Evolutionary conservation across 2,797 vertebrate genomes (phyloP).

Genomic region (Scolopax bukidnonensis): DNA sequence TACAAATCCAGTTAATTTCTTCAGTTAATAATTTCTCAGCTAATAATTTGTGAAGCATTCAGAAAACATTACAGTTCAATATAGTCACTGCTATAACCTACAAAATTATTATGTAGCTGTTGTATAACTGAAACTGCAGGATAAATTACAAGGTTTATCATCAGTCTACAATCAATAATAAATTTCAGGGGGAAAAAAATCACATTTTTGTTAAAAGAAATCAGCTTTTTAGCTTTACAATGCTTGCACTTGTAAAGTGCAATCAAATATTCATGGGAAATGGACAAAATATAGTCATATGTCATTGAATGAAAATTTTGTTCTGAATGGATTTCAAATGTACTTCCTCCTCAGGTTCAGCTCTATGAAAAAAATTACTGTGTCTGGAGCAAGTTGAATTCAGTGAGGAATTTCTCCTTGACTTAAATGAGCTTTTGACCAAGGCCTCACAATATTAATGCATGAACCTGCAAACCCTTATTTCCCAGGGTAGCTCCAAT

Average conservation of each 20-base stretch:
- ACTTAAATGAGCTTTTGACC: constrained; percentile 63
- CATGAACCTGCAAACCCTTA: constrained; percentile 50
- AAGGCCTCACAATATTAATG: constrained; percentile 50
- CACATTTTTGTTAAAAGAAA: neutral
- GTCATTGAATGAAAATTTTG: constrained; percentile 28
- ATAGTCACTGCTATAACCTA: neutral
- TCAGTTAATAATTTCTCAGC: constrained; percentile 32
- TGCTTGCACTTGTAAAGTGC: neutral
- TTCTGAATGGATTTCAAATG: constrained; percentile 47
- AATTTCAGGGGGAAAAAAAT: neutral
- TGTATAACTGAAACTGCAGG: constrained; percentile 24
- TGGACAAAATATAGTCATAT: constrained; percentile 14
- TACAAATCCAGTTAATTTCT: constrained; percentile 40
- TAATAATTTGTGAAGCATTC: constrained; percentile 15
- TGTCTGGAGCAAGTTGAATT: constrained; percentile 32
- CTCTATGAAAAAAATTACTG: constrained; percentile 22
- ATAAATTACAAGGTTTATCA: constrained; percentile 24
- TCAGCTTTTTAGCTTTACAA: neutral
- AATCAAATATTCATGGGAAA: constrained; percentile 5
- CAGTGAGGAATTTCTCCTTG: constrained; percentile 49
- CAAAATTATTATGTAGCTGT: constrained; percentile 14
- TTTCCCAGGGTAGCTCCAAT: constrained; percentile 54
- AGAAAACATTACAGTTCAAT: neutral
- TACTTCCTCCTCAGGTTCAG: constrained; percentile 7
- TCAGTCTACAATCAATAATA: constrained; percentile 32